Evolutionary conservation across 2,113 vertebrate genomes (phyloP).

Genomic region (Eurypyga helias): DNA sequence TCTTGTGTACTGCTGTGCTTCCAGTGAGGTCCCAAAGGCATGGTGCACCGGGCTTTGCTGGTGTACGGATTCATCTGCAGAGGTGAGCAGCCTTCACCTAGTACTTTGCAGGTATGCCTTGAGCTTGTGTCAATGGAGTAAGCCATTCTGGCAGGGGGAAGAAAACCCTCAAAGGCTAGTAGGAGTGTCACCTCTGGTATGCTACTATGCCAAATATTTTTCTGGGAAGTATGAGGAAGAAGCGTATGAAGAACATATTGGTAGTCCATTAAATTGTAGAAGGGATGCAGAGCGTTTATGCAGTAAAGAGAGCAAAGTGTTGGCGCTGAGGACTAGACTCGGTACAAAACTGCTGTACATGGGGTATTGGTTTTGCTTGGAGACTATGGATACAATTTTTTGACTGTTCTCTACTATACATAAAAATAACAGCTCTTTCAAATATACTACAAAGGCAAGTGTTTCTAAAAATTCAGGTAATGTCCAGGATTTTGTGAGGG

Average conservation of each 20-base stretch:
- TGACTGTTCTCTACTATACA: not conserved
- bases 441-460: not conserved
- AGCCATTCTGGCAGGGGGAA: not conserved
- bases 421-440: too few relatives aligned
- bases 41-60: not conserved
- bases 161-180: too few relatives aligned
- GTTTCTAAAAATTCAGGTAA: not conserved
- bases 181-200: not conserved
- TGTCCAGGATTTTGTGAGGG: not conserved
- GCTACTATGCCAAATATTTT: not conserved
- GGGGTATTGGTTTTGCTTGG: not conserved
- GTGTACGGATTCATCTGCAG: not conserved
- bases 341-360: not conserved
- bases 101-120: not conserved
- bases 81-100: not conserved
- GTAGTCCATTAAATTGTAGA: not conserved
- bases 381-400: not conserved
- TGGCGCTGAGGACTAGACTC: not conserved
- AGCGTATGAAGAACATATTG: not conserved
- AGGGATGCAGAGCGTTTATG: not conserved
- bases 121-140: not conserved
- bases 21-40: fast-evolving
- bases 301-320: not conserved
- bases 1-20: not conserved
- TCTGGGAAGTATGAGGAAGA: not conserved